Base-by-base conservation (phyloP, 2,888 invertebrate genomes). In the Hedya salicella region DNA sequence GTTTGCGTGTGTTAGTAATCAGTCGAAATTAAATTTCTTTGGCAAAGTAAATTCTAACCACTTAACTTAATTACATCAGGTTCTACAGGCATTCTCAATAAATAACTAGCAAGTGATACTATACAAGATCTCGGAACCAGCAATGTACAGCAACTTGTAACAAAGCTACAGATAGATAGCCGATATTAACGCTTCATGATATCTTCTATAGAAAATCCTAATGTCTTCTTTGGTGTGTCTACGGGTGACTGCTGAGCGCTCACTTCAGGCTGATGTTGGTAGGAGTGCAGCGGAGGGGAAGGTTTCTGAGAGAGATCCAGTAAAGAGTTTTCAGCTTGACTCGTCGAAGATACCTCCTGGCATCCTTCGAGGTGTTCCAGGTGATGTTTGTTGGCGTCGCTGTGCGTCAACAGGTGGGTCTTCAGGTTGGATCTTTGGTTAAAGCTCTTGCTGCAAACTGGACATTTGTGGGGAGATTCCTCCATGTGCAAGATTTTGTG, bases 401-500 rank as follows among this genome's bases (percentile, higher is more conserved):
- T 95, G 86, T 98, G 98, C 13, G 97, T 97, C 74, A 97, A 89
- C 70, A 98, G 93, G 85, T 98, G 98, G 0, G 97, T 97, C 89
- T 98, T 98, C 71, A 98, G 93, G 83, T 98, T 98, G 68, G 97
- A 97, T 75, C 98, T 94, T 93, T 98, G 98, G 92, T 98, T 98
- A 93, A 98, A 98, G 79, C 96, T 95, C 69, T 97, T 95, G 77
- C 95, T 94, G 89, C 98, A 98, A 25, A 97, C 95, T 9, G 97
- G 96, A 78, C 98, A 98, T 83, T 98, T 98, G 87, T 98, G 98
- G 0, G 98, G 97, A 4, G 97, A 97, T 86, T 98, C 97, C 87
- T 98, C 97, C 94, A 97, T 94, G 83, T 98, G 98, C 32, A 98
- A 94, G 71, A 98, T 97, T 87, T 97, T 97, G 92, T 99, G 99